These are phyloP conservation scores for Pluvialis apricaria DNA, from an alignment of 2,113 vertebrate species.

Conservation along the genomic window DNA sequence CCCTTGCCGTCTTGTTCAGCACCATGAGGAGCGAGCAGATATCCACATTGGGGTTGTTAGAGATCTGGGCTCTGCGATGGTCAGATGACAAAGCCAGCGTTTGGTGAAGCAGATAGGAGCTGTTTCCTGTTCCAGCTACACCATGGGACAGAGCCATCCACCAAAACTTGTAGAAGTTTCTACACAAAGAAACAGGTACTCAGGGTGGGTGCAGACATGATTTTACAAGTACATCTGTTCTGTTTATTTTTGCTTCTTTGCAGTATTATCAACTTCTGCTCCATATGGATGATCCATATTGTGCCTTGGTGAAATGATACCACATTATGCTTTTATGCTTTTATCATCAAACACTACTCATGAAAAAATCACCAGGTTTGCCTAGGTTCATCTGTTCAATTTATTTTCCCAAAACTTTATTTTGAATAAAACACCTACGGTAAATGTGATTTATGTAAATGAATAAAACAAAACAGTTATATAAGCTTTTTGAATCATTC, in stretches of 20 bases:
- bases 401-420: slow-evolving; percentile 80
- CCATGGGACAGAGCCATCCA: slow-evolving; percentile 22
- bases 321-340: slow-evolving; percentile 81
- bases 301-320: slow-evolving; percentile 77
- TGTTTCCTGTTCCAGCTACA: slow-evolving; percentile 4
- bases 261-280: slow-evolving; percentile 78
- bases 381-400: slow-evolving; percentile 80
- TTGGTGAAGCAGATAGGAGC: not conserved
- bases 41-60: not conserved
- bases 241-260: slow-evolving; percentile 81
- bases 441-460: slow-evolving; percentile 83
- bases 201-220: slow-evolving; percentile 73
- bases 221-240: slow-evolving; percentile 82
- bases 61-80: rapidly evolving
- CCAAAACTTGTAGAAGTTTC: slow-evolving; percentile 68
- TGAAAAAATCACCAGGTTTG: slow-evolving; percentile 81
- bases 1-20: not conserved
- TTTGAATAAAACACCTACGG: slow-evolving; percentile 82
- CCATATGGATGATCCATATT: slow-evolving; percentile 84
- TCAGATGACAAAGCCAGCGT: not conserved
- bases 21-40: not conserved
- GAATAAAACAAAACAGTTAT: slow-evolving; percentile 78
- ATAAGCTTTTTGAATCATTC: slow-evolving; percentile 75
- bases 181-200: slow-evolving; percentile 73
- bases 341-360: slow-evolving; percentile 84